Conservation (phyloP, 2,113 vertebrate genomes). For the Promerops cafer region DNA sequence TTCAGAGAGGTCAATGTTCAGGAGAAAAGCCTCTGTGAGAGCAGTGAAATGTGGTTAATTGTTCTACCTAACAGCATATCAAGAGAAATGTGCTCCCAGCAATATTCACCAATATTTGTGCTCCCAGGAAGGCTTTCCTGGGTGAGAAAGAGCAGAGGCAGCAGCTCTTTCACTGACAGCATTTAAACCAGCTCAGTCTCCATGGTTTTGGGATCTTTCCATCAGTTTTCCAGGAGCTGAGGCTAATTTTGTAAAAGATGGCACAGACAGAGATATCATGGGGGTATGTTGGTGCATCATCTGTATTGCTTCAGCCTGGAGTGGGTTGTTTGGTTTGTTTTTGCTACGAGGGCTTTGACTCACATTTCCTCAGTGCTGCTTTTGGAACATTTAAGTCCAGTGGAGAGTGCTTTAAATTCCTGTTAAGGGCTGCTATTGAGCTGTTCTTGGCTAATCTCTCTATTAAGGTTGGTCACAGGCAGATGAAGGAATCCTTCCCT, state of each 20-base stretch:
- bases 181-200: neutral
- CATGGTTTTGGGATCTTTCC: neutral
- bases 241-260: neutral
- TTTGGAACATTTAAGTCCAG: neutral
- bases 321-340: neutral
- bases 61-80: accelerated
- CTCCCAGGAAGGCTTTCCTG: neutral
- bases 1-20: neutral
- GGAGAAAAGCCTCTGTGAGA: neutral
- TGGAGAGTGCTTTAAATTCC: neutral
- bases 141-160: neutral
- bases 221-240: neutral
- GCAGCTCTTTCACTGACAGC: neutral
- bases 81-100: neutral
- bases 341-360: neutral
- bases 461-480: neutral
- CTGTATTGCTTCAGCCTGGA: neutral
- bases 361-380: neutral
- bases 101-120: neutral
- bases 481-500: neutral
- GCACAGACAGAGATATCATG: neutral
- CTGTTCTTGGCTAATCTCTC: neutral
- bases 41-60: neutral
- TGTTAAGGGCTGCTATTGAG: neutral
- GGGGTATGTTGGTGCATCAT: neutral